Conservation (phyloP, 2,888 invertebrate genomes). For the Brachyptera putata region DNA sequence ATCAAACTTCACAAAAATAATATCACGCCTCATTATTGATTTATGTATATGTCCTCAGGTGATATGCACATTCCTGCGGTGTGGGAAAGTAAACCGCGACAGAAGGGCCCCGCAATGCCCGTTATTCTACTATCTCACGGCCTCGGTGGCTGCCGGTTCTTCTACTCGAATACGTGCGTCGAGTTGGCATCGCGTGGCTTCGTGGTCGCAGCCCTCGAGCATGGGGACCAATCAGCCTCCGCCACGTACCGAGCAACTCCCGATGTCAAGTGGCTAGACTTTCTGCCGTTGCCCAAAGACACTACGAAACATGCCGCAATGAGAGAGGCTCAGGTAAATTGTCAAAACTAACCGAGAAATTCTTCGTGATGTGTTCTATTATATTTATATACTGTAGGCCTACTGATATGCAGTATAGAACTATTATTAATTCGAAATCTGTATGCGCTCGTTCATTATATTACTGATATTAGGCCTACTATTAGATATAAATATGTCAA, state of each 20-base stretch:
- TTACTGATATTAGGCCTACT: too few relatives aligned
- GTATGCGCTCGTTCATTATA: too few relatives aligned
- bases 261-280: slow-evolving; percentile 39
- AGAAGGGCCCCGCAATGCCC: slow-evolving; percentile 45
- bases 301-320: slow-evolving; percentile 41
- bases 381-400: too few relatives aligned
- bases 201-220: slow-evolving; percentile 61
- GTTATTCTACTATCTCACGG: slow-evolving; percentile 63
- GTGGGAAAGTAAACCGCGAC: slow-evolving; percentile 45
- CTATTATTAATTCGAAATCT: too few relatives aligned
- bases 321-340: slow-evolving; percentile 43
- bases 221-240: slow-evolving; percentile 48
- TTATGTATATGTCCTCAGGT: slow-evolving; percentile 39
- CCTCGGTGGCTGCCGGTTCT: slow-evolving; percentile 56
- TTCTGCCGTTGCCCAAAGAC: slow-evolving; percentile 14
- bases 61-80: slow-evolving; percentile 51
- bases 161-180: slow-evolving; percentile 56
- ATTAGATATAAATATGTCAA: too few relatives aligned
- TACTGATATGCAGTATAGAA: too few relatives aligned
- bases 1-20: not conserved
- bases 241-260: slow-evolving; percentile 47
- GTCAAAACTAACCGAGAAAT: slow-evolving; percentile 1
- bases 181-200: slow-evolving; percentile 63
- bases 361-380: slow-evolving; percentile 2
- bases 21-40: too few relatives aligned